These are phyloP conservation scores for Halisarca cf. caerulea DNA, from an alignment of 37 sponge, comb jelly and placozoan species.

Conservation along the genomic window DNA sequence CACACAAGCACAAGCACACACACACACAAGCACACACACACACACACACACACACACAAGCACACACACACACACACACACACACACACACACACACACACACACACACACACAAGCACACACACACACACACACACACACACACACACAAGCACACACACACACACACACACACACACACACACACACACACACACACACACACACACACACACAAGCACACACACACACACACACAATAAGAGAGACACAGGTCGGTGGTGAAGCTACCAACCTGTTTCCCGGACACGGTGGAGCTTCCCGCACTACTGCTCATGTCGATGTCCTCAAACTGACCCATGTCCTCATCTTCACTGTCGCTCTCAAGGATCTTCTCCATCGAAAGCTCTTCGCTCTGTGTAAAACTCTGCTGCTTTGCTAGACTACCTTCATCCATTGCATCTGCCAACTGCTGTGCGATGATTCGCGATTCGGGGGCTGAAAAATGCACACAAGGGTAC, in stretches of 20 bases:
- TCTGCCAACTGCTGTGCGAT: constrained; percentile 11
- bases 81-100: too few species aligned
- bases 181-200: constrained; percentile 19
- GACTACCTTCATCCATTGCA: constrained; percentile 9
- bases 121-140: constrained; percentile 29
- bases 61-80: constrained; percentile 23
- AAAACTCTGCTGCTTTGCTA: neutral
- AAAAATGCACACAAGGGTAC: too few species aligned
- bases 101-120: too few species aligned
- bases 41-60: neutral
- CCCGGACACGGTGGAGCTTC: neutral
- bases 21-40: constrained; percentile 11
- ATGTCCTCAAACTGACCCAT: neutral
- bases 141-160: neutral
- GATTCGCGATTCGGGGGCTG: neutral
- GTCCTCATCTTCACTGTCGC: constrained; percentile 11
- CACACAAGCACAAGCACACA: neutral
- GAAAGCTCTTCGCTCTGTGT: constrained; percentile 16
- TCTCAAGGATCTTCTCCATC: neutral
- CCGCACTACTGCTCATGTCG: constrained; percentile 5
- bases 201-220: too few species aligned
- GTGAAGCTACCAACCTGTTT: neutral
- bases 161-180: neutral
- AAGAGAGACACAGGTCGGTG: neutral
- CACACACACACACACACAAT: neutral